Evolutionary conservation across 2,888 invertebrate genomes (phyloP).

Genomic region (Buathra laborator): DNA sequence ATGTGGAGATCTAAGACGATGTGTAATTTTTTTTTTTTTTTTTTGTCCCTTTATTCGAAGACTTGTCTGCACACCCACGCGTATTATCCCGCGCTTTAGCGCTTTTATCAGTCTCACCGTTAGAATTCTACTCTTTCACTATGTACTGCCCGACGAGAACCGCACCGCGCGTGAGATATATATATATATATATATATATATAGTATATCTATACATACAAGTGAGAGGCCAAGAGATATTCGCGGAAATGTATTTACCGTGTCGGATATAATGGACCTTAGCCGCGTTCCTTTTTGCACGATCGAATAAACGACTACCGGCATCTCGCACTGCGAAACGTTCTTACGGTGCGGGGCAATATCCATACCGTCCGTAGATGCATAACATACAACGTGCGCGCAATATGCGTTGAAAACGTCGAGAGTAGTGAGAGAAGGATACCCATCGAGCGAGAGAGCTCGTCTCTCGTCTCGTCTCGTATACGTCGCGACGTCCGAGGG

Average conservation of each 20-base stretch:
- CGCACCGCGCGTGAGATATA: conserved; percentile 33
- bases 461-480: conserved; percentile 4
- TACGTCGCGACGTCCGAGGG: not conserved
- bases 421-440: not conserved
- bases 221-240: conserved; percentile 62
- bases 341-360: not conserved
- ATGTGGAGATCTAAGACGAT: not conserved
- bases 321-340: not conserved
- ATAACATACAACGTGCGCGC: not conserved
- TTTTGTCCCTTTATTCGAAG: conserved; percentile 1
- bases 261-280: conserved; percentile 51
- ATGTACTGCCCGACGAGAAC: conserved; percentile 23
- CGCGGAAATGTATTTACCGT: conserved; percentile 62
- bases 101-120: conserved; percentile 42
- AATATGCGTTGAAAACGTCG: not conserved
- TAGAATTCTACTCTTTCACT: conserved; percentile 24
- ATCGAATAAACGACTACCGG: conserved; percentile 64
- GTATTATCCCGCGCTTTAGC: not conserved
- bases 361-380: not conserved
- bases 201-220: not conserved
- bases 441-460: not conserved
- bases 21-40: conserved; percentile 44
- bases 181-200: not conserved
- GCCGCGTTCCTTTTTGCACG: conserved; percentile 42
- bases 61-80: conserved; percentile 30